Conservation (phyloP, 2,113 vertebrate species). For the Taurulus bubalis region DNA sequence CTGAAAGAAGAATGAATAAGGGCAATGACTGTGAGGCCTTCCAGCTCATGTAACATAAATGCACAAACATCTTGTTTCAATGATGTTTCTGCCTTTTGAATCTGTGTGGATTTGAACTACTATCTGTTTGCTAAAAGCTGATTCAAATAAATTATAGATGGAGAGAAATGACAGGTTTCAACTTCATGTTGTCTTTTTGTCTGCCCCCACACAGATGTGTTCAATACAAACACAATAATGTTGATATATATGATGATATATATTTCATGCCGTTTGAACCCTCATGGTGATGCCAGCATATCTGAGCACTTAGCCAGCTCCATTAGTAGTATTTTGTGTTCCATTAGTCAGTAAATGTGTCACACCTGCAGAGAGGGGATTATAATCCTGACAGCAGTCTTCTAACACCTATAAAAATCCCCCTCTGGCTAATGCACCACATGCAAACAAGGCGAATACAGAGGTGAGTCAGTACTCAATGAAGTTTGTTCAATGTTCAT, state of each 20-base stretch:
- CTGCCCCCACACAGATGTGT: slow-evolving; percentile 41
- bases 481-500: slow-evolving; percentile 54
- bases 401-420: slow-evolving; percentile 79
- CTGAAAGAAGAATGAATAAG: slow-evolving; percentile 31
- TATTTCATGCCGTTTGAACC: slow-evolving; percentile 68
- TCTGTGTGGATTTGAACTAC: slow-evolving; percentile 63
- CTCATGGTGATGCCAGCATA: slow-evolving; percentile 63
- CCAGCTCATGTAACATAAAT: slow-evolving; percentile 56
- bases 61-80: slow-evolving; percentile 64
- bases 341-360: slow-evolving; percentile 80
- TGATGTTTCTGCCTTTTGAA: slow-evolving; percentile 68
- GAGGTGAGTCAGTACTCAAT: slow-evolving; percentile 68
- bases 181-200: slow-evolving; percentile 52
- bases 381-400: slow-evolving; percentile 76
- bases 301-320: slow-evolving; percentile 73
- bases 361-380: slow-evolving; percentile 80
- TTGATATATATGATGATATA: slow-evolving; percentile 46
- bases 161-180: slow-evolving; percentile 55
- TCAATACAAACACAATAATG: slow-evolving; percentile 39
- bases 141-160: slow-evolving; percentile 78
- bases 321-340: slow-evolving; percentile 76
- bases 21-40: slow-evolving; percentile 45
- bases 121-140: slow-evolving; percentile 76
- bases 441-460: slow-evolving; percentile 73
- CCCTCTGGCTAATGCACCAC: slow-evolving; percentile 64